Conservation (phyloP, 37 sponge, comb jelly and placozoan species). For the Geodia barretti region DNA sequence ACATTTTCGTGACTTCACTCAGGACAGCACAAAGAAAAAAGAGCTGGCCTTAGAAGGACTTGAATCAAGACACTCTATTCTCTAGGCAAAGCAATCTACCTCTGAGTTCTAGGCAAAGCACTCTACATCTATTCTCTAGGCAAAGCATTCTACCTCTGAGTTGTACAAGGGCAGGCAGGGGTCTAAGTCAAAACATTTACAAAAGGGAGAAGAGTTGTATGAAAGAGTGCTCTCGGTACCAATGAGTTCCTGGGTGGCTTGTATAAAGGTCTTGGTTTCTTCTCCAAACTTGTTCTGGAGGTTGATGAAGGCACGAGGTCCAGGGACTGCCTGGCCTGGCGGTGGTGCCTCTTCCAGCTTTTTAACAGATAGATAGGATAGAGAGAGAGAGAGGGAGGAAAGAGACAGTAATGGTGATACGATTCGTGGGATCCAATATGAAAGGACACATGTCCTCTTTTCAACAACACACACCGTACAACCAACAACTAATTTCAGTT, state of each 20-base stretch:
- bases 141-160: no score
- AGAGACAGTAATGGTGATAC: not conserved
- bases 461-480: constrained; percentile 15
- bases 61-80: no score
- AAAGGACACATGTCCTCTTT: not conserved
- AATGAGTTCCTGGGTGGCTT: constrained; percentile 75
- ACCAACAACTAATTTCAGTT: not conserved
- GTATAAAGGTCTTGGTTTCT: constrained; percentile 57
- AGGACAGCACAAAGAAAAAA: not conserved
- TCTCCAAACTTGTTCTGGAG: constrained; percentile 76
- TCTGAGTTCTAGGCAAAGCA: no score
- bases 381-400: not conserved
- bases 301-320: constrained; percentile 76
- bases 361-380: not conserved
- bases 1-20: not conserved
- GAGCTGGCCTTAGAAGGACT: no score
- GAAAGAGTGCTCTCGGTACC: no score
- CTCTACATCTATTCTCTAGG: no score
- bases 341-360: constrained; percentile 75
- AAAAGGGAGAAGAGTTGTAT: no score
- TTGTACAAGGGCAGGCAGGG: no score
- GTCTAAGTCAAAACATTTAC: no score
- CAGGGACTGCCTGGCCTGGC: constrained; percentile 67
- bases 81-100: no score
- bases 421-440: no score